Conservation (phyloP, 2,888 invertebrate genomes). For the Synanthedon andrenaeformis region DNA sequence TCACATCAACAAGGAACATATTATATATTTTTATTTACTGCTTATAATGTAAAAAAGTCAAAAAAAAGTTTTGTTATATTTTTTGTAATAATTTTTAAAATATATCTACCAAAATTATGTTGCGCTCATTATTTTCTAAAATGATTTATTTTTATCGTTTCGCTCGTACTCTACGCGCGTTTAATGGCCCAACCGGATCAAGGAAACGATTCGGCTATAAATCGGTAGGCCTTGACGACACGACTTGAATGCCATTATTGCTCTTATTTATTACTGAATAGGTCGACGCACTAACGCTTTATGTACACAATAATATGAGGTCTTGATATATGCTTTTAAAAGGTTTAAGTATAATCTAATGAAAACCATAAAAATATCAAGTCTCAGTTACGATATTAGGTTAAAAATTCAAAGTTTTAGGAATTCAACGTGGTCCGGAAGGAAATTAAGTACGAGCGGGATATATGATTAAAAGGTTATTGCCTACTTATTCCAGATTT, state of each 20-base stretch:
- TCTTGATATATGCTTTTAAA: neutral
- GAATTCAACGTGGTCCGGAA: no score
- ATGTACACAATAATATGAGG: neutral
- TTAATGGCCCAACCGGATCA: slow-evolving; percentile 24
- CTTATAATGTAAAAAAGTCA: no score
- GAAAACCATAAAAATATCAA: no score
- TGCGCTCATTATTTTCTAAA: neutral
- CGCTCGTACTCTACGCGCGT: slow-evolving; percentile 10
- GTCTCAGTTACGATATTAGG: no score
- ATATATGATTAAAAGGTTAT: no score
- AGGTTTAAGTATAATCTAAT: no score
- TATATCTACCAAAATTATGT: neutral
- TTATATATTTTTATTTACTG: no score
- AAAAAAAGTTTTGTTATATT: no score
- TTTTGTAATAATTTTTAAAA: neutral
- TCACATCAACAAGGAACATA: no score
- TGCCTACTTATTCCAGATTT: no score
- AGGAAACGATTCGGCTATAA: slow-evolving; percentile 51
- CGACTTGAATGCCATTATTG: slow-evolving; percentile 53
- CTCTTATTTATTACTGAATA: slow-evolving; percentile 51
- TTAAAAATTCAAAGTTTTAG: no score
- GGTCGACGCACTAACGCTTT: slow-evolving; percentile 15
- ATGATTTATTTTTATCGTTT: neutral
- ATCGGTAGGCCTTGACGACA: slow-evolving; percentile 47
- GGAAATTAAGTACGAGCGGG: no score